These are phyloP conservation scores for Calosoma granatense DNA, from an alignment of 1,140 invertebrate species.

Conservation along the genomic window DNA sequence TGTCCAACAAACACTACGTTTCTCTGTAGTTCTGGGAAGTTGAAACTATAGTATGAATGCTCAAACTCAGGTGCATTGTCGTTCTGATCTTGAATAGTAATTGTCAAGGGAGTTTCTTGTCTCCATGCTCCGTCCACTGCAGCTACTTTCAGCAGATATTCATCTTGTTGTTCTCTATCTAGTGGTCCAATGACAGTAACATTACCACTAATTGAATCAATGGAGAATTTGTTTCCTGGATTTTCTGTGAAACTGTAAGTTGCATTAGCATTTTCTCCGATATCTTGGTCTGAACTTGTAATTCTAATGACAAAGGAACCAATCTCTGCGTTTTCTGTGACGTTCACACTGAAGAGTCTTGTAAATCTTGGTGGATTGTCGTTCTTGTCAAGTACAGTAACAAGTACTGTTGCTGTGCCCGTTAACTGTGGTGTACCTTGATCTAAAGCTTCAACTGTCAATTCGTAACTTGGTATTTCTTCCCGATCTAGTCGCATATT, in stretches of 20 bases:
- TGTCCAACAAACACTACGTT: conserved; percentile 75
- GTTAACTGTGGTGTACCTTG: conserved; percentile 71
- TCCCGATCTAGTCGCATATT: conserved; percentile 81
- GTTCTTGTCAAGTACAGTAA: conserved; percentile 85
- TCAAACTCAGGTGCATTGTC: conserved; percentile 90
- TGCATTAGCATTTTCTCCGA: conserved; percentile 78
- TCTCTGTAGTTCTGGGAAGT: conserved; percentile 76
- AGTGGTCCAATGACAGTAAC: conserved; percentile 78
- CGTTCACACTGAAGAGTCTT: conserved; percentile 82
- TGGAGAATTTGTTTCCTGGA: conserved; percentile 77
- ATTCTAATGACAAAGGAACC: conserved; percentile 88
- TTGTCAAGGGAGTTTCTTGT: conserved; percentile 77
- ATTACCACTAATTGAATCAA: conserved; percentile 80
- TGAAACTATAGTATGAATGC: conserved; percentile 76
- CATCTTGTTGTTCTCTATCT: conserved; percentile 82
- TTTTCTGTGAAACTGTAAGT: conserved; percentile 83
- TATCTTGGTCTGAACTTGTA: conserved; percentile 82
- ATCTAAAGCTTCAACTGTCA: conserved; percentile 80
- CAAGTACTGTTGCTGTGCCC: conserved; percentile 72
- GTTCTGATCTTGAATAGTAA: conserved; percentile 91
- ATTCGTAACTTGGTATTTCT: conserved; percentile 67
- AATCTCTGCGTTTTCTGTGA: conserved; percentile 89
- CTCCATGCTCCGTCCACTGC: conserved; percentile 84
- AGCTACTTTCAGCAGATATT: conserved; percentile 78
- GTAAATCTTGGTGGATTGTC: conserved; percentile 93